A percentile compares a stretch with the other conserved stretches of the same genome.
These are phyloP conservation scores for Amiota mariae DNA, from an alignment of 2,888 invertebrate species.

Conservation along the genomic window DNA sequence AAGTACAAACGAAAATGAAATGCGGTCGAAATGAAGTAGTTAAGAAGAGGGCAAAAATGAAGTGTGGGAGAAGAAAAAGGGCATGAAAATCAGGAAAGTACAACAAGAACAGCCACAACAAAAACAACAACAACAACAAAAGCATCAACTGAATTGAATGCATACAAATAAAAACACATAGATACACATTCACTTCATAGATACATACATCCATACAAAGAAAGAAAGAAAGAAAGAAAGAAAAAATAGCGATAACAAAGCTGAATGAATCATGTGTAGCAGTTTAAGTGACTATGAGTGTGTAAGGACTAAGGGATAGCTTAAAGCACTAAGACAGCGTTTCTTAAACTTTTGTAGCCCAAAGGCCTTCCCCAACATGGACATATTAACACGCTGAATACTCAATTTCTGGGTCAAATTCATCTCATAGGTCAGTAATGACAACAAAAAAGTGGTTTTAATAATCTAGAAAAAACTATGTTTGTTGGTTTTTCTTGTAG, in stretches of 20 bases:
- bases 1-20: conserved; percentile 22
- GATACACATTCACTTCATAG: not conserved
- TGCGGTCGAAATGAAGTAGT: not conserved
- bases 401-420: too few species aligned
- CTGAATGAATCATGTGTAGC: not conserved
- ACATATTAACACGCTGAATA: too few species aligned
- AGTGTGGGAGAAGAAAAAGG: not conserved
- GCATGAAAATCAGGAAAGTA: conserved; percentile 9
- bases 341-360: too few species aligned
- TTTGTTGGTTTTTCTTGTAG: too few species aligned
- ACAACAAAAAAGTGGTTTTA: too few species aligned
- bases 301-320: not conserved
- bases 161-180: not conserved
- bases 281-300: not conserved
- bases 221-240: not conserved
- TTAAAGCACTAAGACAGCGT: too few species aligned
- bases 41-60: not conserved
- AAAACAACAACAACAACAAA: conserved; percentile 6
- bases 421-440: too few species aligned
- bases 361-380: too few species aligned
- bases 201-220: not conserved
- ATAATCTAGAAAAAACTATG: too few species aligned
- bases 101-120: not conserved
- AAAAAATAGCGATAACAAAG: conserved; percentile 25
- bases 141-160: not conserved